Conservation (phyloP, 2,888 invertebrate genomes). For the Ophion costatus region DNA sequence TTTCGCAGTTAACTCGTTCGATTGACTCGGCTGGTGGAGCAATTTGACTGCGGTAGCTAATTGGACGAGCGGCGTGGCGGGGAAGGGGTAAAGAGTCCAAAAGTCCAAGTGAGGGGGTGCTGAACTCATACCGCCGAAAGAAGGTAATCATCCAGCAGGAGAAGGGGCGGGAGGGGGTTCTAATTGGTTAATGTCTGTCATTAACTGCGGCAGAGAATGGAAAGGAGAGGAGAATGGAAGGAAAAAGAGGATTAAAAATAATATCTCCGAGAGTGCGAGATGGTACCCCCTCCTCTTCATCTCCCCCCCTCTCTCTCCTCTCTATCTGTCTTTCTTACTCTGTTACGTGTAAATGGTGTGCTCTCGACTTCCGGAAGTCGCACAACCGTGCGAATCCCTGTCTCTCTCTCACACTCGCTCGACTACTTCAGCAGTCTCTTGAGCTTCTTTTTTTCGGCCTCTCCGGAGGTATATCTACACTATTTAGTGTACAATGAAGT, state of each 20-base stretch:
- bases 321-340: slow-evolving; percentile 3
- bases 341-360: slow-evolving; percentile 36
- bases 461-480: slow-evolving; percentile 39
- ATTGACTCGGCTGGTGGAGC: slow-evolving; percentile 10
- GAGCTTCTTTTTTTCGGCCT: slow-evolving; percentile 40
- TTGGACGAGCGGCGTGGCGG: slow-evolving; percentile 23
- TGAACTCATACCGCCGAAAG: slow-evolving; percentile 57
- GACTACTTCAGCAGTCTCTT: slow-evolving; percentile 10
- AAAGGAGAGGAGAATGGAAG: slow-evolving; percentile 46
- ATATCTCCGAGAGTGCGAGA: slow-evolving; percentile 63
- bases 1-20: slow-evolving; percentile 7
- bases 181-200: slow-evolving; percentile 79
- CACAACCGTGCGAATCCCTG: slow-evolving; percentile 43
- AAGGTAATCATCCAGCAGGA: slow-evolving; percentile 57
- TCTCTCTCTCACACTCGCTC: slow-evolving; percentile 26
- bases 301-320: slow-evolving; percentile 15
- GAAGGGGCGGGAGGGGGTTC: slow-evolving; percentile 59
- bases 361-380: slow-evolving; percentile 52
- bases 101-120: slow-evolving; percentile 15
- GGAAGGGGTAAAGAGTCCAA: slow-evolving; percentile 10
- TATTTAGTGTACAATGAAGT: slow-evolving; percentile 49
- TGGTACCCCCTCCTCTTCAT: slow-evolving; percentile 19
- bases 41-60: slow-evolving; percentile 35
- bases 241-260: slow-evolving; percentile 77
- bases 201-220: slow-evolving; percentile 67